A percentile compares a stretch with the other conserved stretches of the same genome.
phyloP scores from a whole-genome alignment of 1,140 invertebrate species.

The Zeugodacus cucurbitae region DNA sequence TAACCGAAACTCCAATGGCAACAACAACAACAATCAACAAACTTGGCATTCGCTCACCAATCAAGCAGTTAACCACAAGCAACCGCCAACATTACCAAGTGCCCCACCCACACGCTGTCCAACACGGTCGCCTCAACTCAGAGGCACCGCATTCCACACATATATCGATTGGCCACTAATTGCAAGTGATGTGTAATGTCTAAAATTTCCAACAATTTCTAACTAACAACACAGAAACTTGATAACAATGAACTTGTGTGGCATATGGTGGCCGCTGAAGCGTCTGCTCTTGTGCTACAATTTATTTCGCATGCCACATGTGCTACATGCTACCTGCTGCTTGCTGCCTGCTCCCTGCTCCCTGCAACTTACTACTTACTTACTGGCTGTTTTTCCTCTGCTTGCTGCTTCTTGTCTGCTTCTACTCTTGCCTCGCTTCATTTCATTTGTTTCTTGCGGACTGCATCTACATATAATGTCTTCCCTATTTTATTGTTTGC shows the following conservation, averaged over 20 bases:
- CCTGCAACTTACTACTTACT: too few relatives aligned
- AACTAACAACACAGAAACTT: background rate
- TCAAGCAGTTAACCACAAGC: constrained; percentile 16
- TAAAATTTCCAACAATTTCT: constrained; percentile 27
- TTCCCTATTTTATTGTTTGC: constrained; percentile 14
- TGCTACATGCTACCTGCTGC: background rate
- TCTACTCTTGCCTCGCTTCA: background rate
- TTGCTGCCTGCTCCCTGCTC: background rate
- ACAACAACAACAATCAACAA: background rate
- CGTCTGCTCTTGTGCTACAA: background rate
- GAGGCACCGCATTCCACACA: background rate
- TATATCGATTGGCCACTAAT: constrained; percentile 32
- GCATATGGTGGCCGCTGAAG: background rate
- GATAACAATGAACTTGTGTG: constrained; percentile 10
- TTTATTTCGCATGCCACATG: background rate
- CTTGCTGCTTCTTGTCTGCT: background rate
- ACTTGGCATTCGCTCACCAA: constrained; percentile 33
- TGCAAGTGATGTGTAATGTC: constrained; percentile 29
- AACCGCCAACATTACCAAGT: constrained; percentile 3
- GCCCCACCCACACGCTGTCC: background rate
- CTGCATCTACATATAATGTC: background rate
- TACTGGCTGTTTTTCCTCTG: too few relatives aligned
- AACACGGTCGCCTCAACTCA: background rate
- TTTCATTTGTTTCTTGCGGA: background rate
- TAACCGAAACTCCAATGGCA: background rate